Base-by-base conservation (phyloP, 2,888 invertebrate genomes). In the Calameuta filiformis region DNA sequence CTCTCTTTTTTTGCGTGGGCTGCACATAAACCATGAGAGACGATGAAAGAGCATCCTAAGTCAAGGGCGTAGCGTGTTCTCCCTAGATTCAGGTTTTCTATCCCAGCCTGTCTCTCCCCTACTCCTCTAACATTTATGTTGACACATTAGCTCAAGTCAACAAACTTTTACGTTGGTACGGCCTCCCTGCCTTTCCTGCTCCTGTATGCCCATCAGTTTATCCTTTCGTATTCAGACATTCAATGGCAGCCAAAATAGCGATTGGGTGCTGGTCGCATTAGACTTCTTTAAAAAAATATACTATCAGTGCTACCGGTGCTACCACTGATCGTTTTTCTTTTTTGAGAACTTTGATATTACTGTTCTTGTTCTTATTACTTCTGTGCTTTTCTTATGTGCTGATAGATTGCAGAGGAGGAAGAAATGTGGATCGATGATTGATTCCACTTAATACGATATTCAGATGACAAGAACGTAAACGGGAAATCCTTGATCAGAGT, bases 61-160 rank as follows among this genome's bases (percentile, higher is more conserved):
- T 15, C 56, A 56, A 56, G 15, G 23, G 23, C 23, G 6, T 56
- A 56, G 9, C 56, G 56, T 56, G 9, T 56, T 23, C 23, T 56
- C 56, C 56, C 23, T 56, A 56, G 56, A 56, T 56, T 56, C 56
- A 56, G 23, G 56, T 56, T 56, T 23, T 56, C 56, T 56, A 23
- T 6, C n/a, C n/a, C 69, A 11, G 1, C 78, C 78, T 79, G 76
- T 74, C 37, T 77, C 68, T 74, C 69, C 78, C 71, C 73, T 75
- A 30, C 76, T 73, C 56, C 79, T 79, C 77, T 77, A 80, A 77
- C 80, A 76, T 77, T 79, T 73, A 73, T 82, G 79, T 82, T 82
- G 82, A 82, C 82, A 81, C 82, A 82, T 82, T 82, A 82, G 82
- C 77, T 75, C 81, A 75, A 82, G 82, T 82, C 82, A 82, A 82